A percentile compares a stretch with the other conserved stretches of the same genome.
Evolutionary conservation across 1,140 invertebrate genomes (phyloP).

Genomic region (Drosophila littoralis): DNA sequence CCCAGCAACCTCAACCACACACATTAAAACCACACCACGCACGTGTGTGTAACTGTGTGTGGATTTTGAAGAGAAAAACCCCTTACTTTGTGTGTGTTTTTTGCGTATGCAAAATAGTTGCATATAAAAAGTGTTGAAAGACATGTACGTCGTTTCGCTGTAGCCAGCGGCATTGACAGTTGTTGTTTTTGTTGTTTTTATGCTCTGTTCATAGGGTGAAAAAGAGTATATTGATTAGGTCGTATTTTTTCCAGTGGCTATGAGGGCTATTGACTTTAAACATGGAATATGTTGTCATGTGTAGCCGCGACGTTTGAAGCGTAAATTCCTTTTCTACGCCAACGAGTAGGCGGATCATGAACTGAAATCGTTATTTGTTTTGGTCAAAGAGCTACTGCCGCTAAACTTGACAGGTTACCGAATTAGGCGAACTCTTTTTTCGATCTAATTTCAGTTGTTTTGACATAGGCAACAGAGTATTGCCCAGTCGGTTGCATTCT

Average conservation of each 20-base stretch:
- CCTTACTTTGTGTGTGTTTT: slow-evolving; percentile 16
- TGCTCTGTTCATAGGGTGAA: neutral
- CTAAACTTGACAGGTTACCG: too few species aligned
- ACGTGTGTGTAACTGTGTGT: neutral
- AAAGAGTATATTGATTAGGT: too few species aligned
- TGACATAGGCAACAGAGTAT: neutral
- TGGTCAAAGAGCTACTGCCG: too few species aligned
- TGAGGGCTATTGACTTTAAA: too few species aligned
- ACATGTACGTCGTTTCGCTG: slow-evolving; percentile 36
- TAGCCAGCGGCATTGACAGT: slow-evolving; percentile 50
- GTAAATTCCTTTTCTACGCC: too few species aligned
- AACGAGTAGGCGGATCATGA: too few species aligned
- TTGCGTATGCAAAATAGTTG: slow-evolving; percentile 77
- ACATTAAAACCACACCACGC: slow-evolving; percentile 27
- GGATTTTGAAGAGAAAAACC: neutral
- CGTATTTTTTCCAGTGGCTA: too few species aligned
- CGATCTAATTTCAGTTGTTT: neutral
- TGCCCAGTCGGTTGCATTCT: neutral
- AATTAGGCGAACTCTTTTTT: neutral
- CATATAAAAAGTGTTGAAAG: slow-evolving; percentile 67
- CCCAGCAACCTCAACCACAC: slow-evolving; percentile 37
- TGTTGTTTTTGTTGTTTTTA: slow-evolving; percentile 26
- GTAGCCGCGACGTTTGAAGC: too few species aligned
- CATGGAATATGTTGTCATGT: too few species aligned
- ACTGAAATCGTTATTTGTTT: too few species aligned